Percentiles rank a stretch among this genome's conserved stretches.
Evolutionary conservation across 2,797 vertebrate genomes (phyloP).

Genomic region (Bufotes viridis): DNA sequence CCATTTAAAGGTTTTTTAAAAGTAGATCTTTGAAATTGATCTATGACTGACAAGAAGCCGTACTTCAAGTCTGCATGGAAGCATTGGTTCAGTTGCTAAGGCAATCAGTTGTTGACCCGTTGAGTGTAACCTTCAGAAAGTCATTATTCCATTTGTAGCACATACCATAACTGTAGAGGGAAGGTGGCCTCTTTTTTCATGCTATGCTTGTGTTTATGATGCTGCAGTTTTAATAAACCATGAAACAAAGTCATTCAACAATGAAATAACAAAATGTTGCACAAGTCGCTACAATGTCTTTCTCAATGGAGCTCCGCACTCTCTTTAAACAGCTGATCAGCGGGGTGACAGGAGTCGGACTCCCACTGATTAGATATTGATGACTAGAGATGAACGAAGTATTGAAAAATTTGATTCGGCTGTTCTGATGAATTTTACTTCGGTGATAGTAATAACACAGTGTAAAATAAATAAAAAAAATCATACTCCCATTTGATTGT

Average conservation of each 20-base stretch:
- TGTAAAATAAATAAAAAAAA: too few relatives aligned
- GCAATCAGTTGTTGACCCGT: constrained; percentile 51
- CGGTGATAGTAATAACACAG: too few relatives aligned
- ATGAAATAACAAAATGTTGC: constrained; percentile 5
- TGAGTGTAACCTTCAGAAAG: constrained; percentile 50
- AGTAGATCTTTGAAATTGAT: background rate
- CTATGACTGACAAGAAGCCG: constrained; percentile 1
- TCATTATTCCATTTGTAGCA: constrained; percentile 38
- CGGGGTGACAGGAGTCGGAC: too few relatives aligned
- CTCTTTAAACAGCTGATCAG: too few relatives aligned
- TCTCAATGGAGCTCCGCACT: background rate
- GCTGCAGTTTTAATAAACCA: background rate
- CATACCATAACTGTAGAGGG: background rate
- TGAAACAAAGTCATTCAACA: background rate
- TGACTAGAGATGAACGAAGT: too few relatives aligned
- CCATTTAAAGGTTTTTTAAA: background rate
- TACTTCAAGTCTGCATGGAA: constrained; percentile 22
- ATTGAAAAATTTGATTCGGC: too few relatives aligned
- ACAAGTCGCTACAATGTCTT: background rate
- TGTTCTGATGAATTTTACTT: too few relatives aligned
- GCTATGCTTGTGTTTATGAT: background rate
- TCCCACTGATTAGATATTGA: background rate
- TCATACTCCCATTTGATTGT: too few relatives aligned
- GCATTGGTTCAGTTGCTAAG: constrained; percentile 47
- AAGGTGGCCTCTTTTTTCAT: background rate